These are phyloP conservation scores for Acrocephalus scirpaceus DNA, from an alignment of 2,797 vertebrate species.

Conservation along the genomic window DNA sequence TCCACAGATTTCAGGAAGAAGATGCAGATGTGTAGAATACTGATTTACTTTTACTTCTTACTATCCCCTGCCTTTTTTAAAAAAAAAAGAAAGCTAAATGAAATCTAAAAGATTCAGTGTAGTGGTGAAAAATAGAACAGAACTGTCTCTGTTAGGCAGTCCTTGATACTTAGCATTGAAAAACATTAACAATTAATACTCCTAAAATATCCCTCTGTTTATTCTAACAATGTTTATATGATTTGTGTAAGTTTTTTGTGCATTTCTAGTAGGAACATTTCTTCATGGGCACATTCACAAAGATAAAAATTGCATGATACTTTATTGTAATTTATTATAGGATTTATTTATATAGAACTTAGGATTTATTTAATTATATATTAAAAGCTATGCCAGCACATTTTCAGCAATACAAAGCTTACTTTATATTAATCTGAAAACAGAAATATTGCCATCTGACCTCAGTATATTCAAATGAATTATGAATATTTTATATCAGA, in stretches of 20 bases:
- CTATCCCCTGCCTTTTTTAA: background rate
- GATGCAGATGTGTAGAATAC: background rate
- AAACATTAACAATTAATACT: background rate
- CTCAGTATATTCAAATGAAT: background rate
- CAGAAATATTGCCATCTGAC: slow-evolving; percentile 7
- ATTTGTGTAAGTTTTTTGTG: background rate
- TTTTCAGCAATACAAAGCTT: background rate
- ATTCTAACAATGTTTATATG: background rate
- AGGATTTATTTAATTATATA: background rate
- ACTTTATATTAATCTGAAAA: background rate
- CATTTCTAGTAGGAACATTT: background rate
- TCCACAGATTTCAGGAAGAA: background rate
- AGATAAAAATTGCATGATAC: background rate
- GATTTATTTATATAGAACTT: no score
- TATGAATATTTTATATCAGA: slow-evolving; percentile 1
- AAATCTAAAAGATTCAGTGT: background rate
- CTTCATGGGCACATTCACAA: background rate
- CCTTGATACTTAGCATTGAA: background rate
- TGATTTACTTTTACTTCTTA: background rate
- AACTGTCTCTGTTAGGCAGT: background rate
- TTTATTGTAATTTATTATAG: background rate
- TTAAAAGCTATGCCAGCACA: background rate
- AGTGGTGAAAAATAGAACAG: background rate
- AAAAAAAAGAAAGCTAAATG: background rate
- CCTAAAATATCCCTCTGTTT: background rate